Conservation (phyloP, 2,888 invertebrate genomes). For the Cosmopolites sordidus region DNA sequence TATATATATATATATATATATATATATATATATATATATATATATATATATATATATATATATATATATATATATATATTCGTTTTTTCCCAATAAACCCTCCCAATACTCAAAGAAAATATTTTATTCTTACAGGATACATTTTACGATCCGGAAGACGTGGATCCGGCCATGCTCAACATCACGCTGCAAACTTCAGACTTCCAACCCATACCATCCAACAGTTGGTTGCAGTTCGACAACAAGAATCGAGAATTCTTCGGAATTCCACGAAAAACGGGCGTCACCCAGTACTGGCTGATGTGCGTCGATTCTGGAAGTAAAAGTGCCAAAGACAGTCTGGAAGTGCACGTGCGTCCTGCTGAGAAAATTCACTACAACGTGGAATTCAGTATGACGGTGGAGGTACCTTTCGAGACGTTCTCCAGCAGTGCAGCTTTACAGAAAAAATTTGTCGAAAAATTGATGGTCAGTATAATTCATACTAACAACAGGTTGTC, state of each 20-base stretch:
- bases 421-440: constrained; percentile 67
- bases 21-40: no score
- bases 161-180: constrained; percentile 66
- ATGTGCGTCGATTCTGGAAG: constrained; percentile 72
- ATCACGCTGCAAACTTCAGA: constrained; percentile 72
- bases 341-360: constrained; percentile 69
- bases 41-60: no score
- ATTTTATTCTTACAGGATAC: constrained; percentile 61
- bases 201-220: constrained; percentile 59
- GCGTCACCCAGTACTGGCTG: constrained; percentile 73
- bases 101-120: no score
- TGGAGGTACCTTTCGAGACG: constrained; percentile 61
- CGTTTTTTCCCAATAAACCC: no score
- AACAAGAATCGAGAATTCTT: constrained; percentile 83
- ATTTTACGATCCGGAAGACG: constrained; percentile 86
- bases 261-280: constrained; percentile 71
- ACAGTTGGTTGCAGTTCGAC: constrained; percentile 88
- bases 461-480: constrained; percentile 51
- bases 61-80: neutral
- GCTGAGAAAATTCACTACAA: constrained; percentile 62
- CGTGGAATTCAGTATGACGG: constrained; percentile 76
- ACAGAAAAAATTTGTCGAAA: constrained; percentile 78
- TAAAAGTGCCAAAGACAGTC: constrained; percentile 71
- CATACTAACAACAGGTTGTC: no score
- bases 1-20: no score